Base-by-base conservation (phyloP, 2,797 vertebrate genomes). In the Emydoidea blandingii region DNA sequence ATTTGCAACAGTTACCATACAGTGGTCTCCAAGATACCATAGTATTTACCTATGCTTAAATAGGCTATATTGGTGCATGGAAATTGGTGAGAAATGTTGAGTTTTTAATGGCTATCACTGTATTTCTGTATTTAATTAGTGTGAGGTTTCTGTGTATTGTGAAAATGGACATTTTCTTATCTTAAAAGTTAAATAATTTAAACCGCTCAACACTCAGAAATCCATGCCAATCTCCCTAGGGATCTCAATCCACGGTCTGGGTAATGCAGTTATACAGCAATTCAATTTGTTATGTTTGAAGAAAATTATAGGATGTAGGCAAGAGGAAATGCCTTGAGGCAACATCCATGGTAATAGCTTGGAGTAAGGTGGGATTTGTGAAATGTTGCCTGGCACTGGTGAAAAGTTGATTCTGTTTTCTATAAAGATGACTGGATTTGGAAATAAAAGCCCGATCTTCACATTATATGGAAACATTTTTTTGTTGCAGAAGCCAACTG, bases 381-480 rank as follows among this genome's bases (percentile, higher is more conserved):
- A 81, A 82, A 53, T 89, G 57, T 74, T 96, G 90, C 21, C 37
- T 83, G 81, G 11, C 16, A 86, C 37, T 88, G 62, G 50, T 86
- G 56, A 91, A 93, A 68, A 94, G 79, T 83, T 80, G 23, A 81
- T 92, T 92, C 85, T 79, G 18, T 15, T 96, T 81, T 87, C 78
- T 25, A 78, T n/a, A 44, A 68, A 92, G 88, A 90, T 88, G 37
- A 44, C 50, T 78, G 62, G 59, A 44, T 93, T 95, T 84, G 81
- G 49, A 91, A 90, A 88, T 41, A 88, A 83, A 94, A 89, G 11
- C 31, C 12, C 23, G 8, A 87, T 88, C 47, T 81, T 93, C 52
- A 83, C 10, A 27, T 74, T 52, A 85, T 37, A 53, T 86, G 44
- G 27, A 68, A 68, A 1, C 37, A n/a, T 47, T 91, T 53, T 83